These are phyloP conservation scores for Lordiphosa mommai DNA, from an alignment of 1,140 invertebrate genomes.

Conservation along the genomic window DNA sequence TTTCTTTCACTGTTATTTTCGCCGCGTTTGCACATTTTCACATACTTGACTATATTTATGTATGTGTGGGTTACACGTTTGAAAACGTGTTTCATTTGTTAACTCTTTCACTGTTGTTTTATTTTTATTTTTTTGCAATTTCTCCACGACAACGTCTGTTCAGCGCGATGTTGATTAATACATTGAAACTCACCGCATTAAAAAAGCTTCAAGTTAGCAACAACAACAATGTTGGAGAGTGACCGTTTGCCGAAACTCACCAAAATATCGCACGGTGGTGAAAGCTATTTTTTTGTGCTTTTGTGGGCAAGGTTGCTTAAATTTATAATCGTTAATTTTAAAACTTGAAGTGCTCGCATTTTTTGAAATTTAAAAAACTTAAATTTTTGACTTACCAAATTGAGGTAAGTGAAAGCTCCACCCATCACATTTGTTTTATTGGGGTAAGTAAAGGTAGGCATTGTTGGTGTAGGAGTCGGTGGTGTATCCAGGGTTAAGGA, in stretches of 20 bases:
- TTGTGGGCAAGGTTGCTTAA: neutral
- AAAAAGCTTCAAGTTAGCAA: slow-evolving; percentile 4
- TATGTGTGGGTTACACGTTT: slow-evolving; percentile 9
- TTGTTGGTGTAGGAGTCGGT: slow-evolving; percentile 19
- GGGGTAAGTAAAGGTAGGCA: neutral
- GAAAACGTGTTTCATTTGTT: slow-evolving; percentile 35
- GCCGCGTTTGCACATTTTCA: slow-evolving; percentile 20
- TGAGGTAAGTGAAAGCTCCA: slow-evolving; percentile 11
- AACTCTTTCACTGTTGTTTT: slow-evolving; percentile 5
- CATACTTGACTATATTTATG: slow-evolving; percentile 8
- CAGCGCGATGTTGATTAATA: slow-evolving; percentile 11
- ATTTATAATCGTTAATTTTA: neutral
- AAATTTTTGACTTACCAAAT: slow-evolving; percentile 1
- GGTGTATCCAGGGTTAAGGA: slow-evolving; percentile 28
- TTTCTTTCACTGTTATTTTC: slow-evolving; percentile 39
- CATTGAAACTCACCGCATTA: neutral
- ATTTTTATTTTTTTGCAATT: slow-evolving; percentile 19
- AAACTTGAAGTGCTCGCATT: slow-evolving; percentile 1
- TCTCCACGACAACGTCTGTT: slow-evolving; percentile 23
- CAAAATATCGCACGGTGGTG: too few species aligned
- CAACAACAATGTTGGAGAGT: slow-evolving; percentile 7
- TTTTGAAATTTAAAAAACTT: neutral
- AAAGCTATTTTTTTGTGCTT: neutral
- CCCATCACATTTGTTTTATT: slow-evolving; percentile 4
- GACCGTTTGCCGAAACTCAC: neutral